Percentiles rank a stretch among this genome's conserved stretches.
phyloP scores from a whole-genome alignment of 1,140 invertebrate genomes.

The Palaemon carinicauda region DNA sequence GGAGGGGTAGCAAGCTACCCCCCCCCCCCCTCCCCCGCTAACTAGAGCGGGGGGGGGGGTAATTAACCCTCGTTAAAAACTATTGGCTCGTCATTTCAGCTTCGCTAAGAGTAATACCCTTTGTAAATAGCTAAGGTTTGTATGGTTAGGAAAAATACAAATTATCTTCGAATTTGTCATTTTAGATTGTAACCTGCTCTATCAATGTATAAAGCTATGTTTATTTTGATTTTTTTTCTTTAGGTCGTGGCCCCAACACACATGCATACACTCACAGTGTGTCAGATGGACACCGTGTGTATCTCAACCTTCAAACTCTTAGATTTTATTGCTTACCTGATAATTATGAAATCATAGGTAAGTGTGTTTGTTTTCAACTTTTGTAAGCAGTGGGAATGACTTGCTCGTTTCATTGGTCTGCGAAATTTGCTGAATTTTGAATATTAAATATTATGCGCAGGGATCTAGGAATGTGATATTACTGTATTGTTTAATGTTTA shows the following conservation, averaged over 20 bases:
- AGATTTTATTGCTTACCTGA: constrained; percentile 99
- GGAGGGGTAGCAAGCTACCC: too few species aligned
- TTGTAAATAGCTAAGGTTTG: too few species aligned
- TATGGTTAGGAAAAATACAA: too few species aligned
- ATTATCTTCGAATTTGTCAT: too few species aligned
- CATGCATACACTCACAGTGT: constrained; percentile 99
- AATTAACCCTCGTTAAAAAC: too few species aligned
- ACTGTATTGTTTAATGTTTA: not conserved
- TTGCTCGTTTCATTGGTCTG: not conserved
- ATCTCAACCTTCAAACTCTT: constrained; percentile 94
- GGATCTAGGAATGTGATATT: not conserved
- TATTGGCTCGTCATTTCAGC: too few species aligned
- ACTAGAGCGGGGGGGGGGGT: too few species aligned
- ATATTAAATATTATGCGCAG: not conserved
- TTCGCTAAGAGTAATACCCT: too few species aligned
- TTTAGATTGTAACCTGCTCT: too few species aligned
- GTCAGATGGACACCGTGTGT: constrained; percentile 97
- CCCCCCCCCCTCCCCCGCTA: too few species aligned
- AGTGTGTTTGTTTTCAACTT: constrained; percentile 62
- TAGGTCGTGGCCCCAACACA: constrained; percentile 96
- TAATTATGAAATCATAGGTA: constrained; percentile 98
- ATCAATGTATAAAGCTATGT: not conserved
- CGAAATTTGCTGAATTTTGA: not conserved
- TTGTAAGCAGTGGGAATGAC: not conserved
- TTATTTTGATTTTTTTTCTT: constrained; percentile 58